phyloP scores from a whole-genome alignment of 2,113 vertebrate genomes.

The Leptobrachium ailaonicum region DNA sequence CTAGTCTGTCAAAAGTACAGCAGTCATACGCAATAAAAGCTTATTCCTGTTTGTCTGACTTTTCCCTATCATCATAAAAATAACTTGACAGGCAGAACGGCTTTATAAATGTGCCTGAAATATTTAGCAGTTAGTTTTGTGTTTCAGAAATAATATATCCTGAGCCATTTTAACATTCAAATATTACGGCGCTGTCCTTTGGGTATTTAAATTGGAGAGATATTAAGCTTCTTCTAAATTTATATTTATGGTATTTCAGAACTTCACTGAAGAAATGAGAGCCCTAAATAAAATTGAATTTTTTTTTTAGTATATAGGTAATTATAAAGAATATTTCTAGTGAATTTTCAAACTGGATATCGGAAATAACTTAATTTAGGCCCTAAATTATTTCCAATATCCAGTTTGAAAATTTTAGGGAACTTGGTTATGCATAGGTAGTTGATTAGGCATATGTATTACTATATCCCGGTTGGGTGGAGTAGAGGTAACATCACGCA shows the following conservation, averaged over 20 bases:
- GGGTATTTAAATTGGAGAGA: slow-evolving; percentile 41
- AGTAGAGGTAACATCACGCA: no score
- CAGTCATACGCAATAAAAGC: slow-evolving; percentile 41
- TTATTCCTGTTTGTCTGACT: slow-evolving; percentile 33
- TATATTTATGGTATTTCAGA: slow-evolving; percentile 40
- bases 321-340: slow-evolving; percentile 17
- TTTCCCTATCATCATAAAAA: slow-evolving; percentile 36
- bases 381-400: no score
- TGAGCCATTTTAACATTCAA: slow-evolving; percentile 34
- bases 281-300: slow-evolving; percentile 23
- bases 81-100: slow-evolving; percentile 45
- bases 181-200: slow-evolving; percentile 32
- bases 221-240: slow-evolving; percentile 37
- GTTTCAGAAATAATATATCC: slow-evolving; percentile 34
- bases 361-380: not conserved
- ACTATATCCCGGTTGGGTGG: no score
- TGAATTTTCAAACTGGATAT: slow-evolving; percentile 21
- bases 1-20: slow-evolving; percentile 26
- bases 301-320: slow-evolving; percentile 26
- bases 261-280: slow-evolving; percentile 33
- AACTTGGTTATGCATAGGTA: no score
- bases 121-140: slow-evolving; percentile 44
- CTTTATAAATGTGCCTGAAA: slow-evolving; percentile 48
- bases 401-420: no score
- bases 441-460: no score